Evolutionary conservation across 2,113 vertebrate genomes (phyloP), one percentile per base, ranked within the genome.

Genomic region (Misgurnus mizolepis): DNA sequence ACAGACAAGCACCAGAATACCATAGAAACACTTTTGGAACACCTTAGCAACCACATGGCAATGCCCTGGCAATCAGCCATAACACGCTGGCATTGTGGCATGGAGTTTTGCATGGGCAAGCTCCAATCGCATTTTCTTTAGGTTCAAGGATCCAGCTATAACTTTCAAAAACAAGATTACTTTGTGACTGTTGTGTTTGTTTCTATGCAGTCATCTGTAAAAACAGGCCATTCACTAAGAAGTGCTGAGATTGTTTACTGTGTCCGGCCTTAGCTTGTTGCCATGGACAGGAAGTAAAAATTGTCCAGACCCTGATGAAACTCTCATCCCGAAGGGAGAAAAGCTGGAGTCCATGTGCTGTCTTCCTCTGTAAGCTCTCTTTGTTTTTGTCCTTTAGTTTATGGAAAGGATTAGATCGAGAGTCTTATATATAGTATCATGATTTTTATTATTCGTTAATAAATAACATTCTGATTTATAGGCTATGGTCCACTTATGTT

Each of bases 161-260:
- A 53, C 12, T 14, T 10, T 49, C 27, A 34, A 34, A n/a, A 55
- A 72, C 4, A 58, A 72, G 50, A 53, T 72, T 72, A 72, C 69
- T 58, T 18, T 72, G 69, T 72, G 50, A 34, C 69, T 6, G 34
- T 55, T n/a, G 34, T 55, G 68, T 55, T 58, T 47, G 17, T 69
- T 49, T 56, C 66, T 60, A 41, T 27, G 47, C 49, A 15, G 22
- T 27, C 18, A 40, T 15, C 14, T 34, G 58, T 15, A 50, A 34
- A 18, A 61, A 10, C 22, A 56, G n/a, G n/a, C 17, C 11, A 34
- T 34, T 47, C 41, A 80, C 58, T 8, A 22, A 56, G 7, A 41
- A 55, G 67, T 82, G 68, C 49, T 78, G 27, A 47, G 41, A 58
- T 66, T 47, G 65, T 69, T 76, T 83, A 47, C 76, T 64, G 55